phyloP scores from a whole-genome alignment of 2,888 invertebrate species.

The Amphipoea lucens region DNA sequence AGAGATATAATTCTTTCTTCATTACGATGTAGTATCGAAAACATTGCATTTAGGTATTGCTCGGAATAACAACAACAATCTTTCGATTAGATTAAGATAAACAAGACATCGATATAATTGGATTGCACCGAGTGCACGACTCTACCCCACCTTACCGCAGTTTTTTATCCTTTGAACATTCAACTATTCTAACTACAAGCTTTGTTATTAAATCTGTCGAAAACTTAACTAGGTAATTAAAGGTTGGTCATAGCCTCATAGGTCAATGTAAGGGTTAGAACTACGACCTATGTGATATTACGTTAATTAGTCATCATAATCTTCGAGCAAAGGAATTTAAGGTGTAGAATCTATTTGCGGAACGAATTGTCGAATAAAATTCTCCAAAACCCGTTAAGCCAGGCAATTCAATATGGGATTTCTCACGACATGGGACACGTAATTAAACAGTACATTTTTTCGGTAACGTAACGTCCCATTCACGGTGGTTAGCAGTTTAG shows the following conservation, averaged over 20 bases:
- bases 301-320: slow-evolving; percentile 19
- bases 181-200: not conserved
- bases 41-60: slow-evolving; percentile 2
- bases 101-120: slow-evolving; percentile 11
- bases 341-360: not conserved
- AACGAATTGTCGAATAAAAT: not conserved
- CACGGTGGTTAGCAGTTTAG: slow-evolving; percentile 12
- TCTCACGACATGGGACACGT: not conserved
- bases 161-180: slow-evolving; percentile 13
- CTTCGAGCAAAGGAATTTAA: slow-evolving; percentile 6
- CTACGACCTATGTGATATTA: slow-evolving; percentile 6
- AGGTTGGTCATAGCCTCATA: slow-evolving; percentile 9
- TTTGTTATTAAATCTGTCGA: slow-evolving; percentile 20
- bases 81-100: slow-evolving; percentile 40
- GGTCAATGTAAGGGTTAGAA: slow-evolving; percentile 51
- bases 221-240: slow-evolving; percentile 23
- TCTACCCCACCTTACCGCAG: not conserved
- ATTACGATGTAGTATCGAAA: slow-evolving; percentile 11
- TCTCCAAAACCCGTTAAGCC: not conserved
- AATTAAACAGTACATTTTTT: slow-evolving; percentile 29
- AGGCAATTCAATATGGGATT: not conserved
- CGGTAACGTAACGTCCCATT: slow-evolving; percentile 28
- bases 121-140: slow-evolving; percentile 21
- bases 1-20: not conserved
- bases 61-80: slow-evolving; percentile 32